These are phyloP conservation scores for Manis pentadactyla DNA, from an alignment of 2,797 vertebrate genomes.

Conservation along the genomic window DNA sequence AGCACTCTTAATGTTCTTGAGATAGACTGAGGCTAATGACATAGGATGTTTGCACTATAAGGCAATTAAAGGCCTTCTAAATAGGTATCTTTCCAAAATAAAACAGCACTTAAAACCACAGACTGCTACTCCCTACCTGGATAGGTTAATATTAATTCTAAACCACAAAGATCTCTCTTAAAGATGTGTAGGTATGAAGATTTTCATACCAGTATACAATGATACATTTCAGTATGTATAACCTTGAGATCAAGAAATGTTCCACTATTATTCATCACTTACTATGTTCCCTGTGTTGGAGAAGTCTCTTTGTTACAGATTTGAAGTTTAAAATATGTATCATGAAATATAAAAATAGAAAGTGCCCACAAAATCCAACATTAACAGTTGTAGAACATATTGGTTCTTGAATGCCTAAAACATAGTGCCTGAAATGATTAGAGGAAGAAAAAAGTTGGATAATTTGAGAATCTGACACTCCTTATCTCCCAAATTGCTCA, in stretches of 20 bases:
- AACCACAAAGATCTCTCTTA: not conserved
- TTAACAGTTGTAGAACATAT: conserved; percentile 46
- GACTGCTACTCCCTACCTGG: not conserved
- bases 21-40: not conserved
- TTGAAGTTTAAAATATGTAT: conserved; percentile 42
- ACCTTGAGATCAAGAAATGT: conserved; percentile 7
- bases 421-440: conserved; percentile 4
- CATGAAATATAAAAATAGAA: conserved; percentile 50
- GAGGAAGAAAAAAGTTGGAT: conserved; percentile 10
- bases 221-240: not conserved
- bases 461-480: not conserved
- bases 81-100: not conserved
- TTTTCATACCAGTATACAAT: not conserved
- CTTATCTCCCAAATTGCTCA: not conserved
- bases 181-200: not conserved
- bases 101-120: not conserved
- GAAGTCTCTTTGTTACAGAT: conserved; percentile 15
- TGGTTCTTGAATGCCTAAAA: conserved; percentile 33
- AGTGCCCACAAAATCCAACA: conserved; percentile 12
- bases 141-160: conserved; percentile 15
- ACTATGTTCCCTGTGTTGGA: not conserved
- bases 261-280: not conserved
- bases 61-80: not conserved
- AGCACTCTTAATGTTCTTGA: not conserved
- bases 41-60: not conserved